These are phyloP conservation scores for Hyposmocoma kahamanoa DNA, from an alignment of 1,140 invertebrate genomes.

Conservation along the genomic window DNA sequence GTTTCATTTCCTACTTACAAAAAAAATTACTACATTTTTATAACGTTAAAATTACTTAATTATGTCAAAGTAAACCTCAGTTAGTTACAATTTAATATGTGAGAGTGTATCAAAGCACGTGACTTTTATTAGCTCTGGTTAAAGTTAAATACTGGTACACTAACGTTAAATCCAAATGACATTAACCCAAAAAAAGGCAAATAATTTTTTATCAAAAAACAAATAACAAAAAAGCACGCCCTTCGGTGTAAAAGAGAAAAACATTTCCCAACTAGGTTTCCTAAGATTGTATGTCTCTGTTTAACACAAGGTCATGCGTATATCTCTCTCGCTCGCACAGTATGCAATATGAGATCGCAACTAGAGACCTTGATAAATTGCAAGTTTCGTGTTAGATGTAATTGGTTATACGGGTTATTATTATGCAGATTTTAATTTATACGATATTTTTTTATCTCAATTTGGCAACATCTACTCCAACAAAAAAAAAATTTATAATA, in stretches of 20 bases:
- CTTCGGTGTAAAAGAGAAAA: constrained; percentile 67
- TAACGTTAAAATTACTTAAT: too few relatives aligned
- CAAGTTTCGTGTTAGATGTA: constrained; percentile 71
- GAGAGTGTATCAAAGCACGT: too few relatives aligned
- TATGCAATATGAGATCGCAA: constrained; percentile 69
- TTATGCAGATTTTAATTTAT: constrained; percentile 31
- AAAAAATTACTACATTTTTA: too few relatives aligned
- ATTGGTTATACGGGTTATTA: constrained; percentile 61
- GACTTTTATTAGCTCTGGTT: too few relatives aligned
- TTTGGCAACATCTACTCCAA: too few relatives aligned
- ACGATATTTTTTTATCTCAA: too few relatives aligned
- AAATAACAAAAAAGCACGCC: constrained; percentile 61
- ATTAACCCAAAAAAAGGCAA: constrained; percentile 44
- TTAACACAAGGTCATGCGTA: constrained; percentile 46
- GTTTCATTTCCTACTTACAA: too few relatives aligned
- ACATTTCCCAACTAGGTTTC: constrained; percentile 70
- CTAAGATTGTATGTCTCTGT: constrained; percentile 52
- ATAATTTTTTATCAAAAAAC: constrained; percentile 46
- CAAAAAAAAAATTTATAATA: too few relatives aligned
- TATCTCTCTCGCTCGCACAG: constrained; percentile 51
- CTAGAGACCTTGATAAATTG: constrained; percentile 65
- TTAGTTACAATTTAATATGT: too few relatives aligned
- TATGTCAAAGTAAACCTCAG: too few relatives aligned
- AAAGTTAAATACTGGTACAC: too few relatives aligned
- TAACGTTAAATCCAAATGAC: constrained; percentile 24